Conservation (phyloP, 1,140 invertebrate species). For the Orchestia grillus region DNA sequence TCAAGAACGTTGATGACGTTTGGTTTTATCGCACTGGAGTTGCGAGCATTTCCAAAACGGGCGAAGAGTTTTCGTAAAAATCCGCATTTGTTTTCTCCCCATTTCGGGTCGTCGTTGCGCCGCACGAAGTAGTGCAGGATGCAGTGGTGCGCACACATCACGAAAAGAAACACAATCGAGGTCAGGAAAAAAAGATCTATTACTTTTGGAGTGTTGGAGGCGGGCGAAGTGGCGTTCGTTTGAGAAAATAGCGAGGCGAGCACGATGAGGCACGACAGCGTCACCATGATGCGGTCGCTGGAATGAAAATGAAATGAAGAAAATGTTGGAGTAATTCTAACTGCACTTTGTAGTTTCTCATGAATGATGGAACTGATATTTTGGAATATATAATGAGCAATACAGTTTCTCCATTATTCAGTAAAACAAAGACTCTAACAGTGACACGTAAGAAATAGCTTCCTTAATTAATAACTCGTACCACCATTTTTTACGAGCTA, state of each 20-base stretch:
- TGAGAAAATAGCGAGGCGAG: slow-evolving; percentile 33
- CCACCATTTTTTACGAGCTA: too few species aligned
- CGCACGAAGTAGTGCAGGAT: neutral
- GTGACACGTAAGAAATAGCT: too few species aligned
- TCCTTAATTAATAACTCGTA: too few species aligned
- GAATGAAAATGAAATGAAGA: neutral
- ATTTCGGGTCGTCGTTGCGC: neutral
- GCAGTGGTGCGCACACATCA: neutral
- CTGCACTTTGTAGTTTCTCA: neutral
- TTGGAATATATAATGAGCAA: neutral
- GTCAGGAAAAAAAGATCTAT: neutral
- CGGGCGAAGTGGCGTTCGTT: neutral
- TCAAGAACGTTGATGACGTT: neutral
- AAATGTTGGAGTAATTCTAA: neutral
- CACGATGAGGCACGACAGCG: slow-evolving; percentile 56
- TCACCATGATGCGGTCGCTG: slow-evolving; percentile 57
- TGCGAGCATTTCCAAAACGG: neutral
- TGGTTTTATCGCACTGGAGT: neutral
- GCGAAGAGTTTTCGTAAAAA: neutral
- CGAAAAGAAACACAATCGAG: neutral
- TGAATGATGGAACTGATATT: neutral
- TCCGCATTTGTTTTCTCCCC: neutral
- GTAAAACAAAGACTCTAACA: neutral
- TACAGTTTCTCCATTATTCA: neutral
- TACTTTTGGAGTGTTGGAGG: neutral